phyloP scores from a whole-genome alignment of 2,797 vertebrate species.

The Sciurus carolinensis region DNA sequence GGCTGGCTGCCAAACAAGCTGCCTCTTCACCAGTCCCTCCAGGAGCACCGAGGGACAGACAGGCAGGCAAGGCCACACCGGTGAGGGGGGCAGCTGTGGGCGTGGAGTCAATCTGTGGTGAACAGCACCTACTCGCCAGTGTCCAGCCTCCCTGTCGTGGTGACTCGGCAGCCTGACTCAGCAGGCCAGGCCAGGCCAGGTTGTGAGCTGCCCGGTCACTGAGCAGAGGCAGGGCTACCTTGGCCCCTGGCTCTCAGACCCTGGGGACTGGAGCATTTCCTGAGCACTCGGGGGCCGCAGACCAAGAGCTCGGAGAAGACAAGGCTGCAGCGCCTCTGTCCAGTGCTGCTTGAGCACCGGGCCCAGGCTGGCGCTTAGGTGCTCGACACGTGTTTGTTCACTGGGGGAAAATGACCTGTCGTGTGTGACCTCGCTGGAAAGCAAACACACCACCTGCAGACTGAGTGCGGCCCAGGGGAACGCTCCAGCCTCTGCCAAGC shows the following conservation, averaged over 20 bases:
- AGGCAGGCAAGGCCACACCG: background rate
- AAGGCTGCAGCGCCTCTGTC: background rate
- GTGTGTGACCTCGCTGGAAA: background rate
- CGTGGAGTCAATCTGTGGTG: background rate
- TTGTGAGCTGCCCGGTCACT: background rate
- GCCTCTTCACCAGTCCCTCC: background rate
- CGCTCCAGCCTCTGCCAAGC: accelerated
- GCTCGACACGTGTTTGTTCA: background rate
- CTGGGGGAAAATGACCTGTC: background rate
- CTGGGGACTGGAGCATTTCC: background rate
- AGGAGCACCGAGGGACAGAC: too few relatives aligned
- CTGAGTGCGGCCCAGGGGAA: background rate
- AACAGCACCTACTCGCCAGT: background rate
- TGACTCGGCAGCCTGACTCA: background rate
- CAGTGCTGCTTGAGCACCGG: background rate
- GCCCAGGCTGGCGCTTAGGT: background rate
- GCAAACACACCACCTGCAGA: background rate
- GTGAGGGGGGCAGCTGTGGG: background rate
- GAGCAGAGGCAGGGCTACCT: background rate
- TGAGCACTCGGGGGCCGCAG: background rate
- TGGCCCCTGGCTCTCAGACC: background rate
- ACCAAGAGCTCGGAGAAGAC: background rate
- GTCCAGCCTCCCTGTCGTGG: background rate
- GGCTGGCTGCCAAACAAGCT: background rate
- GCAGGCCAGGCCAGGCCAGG: background rate